Percentiles rank a stretch among this genome's conserved stretches.
Evolutionary conservation across 23 tunicate species (phyloP).

Genomic region (Oikopleura vanhoeffeni): DNA sequence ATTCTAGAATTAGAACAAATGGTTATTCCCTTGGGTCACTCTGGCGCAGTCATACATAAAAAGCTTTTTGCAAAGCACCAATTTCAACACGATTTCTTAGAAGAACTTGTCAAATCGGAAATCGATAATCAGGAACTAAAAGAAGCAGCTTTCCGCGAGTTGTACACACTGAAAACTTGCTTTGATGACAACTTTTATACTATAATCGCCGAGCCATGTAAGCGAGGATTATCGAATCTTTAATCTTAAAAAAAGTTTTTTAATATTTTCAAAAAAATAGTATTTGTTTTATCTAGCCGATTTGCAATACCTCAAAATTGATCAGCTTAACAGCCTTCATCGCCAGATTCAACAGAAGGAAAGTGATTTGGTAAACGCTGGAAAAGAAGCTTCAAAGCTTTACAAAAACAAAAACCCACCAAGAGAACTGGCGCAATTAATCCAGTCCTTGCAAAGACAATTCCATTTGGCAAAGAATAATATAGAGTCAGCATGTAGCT

Average conservation of each 20-base stretch:
- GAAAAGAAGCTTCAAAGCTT: conserved; percentile 4
- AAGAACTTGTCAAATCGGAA: neutral
- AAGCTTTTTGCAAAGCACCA: neutral
- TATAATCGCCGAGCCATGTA: neutral
- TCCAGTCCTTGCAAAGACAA: neutral
- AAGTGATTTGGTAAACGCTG: neutral
- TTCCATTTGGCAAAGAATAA: neutral
- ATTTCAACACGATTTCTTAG: neutral
- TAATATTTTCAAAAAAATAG: too few species aligned
- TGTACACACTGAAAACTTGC: neutral
- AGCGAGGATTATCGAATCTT: too few species aligned
- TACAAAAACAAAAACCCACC: conserved; percentile 19
- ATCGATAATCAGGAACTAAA: neutral
- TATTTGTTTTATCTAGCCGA: conserved; percentile 7
- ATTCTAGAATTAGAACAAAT: neutral
- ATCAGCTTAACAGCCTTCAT: neutral
- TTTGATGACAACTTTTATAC: neutral
- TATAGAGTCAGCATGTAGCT: neutral
- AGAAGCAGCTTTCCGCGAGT: neutral
- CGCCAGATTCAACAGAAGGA: neutral
- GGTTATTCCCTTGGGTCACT: neutral
- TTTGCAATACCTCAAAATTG: neutral
- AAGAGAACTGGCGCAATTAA: conserved; percentile 18
- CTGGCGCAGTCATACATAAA: neutral
- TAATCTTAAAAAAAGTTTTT: too few species aligned